Conservation (phyloP, 2,888 invertebrate species). For the Meandrusa payeni region DNA sequence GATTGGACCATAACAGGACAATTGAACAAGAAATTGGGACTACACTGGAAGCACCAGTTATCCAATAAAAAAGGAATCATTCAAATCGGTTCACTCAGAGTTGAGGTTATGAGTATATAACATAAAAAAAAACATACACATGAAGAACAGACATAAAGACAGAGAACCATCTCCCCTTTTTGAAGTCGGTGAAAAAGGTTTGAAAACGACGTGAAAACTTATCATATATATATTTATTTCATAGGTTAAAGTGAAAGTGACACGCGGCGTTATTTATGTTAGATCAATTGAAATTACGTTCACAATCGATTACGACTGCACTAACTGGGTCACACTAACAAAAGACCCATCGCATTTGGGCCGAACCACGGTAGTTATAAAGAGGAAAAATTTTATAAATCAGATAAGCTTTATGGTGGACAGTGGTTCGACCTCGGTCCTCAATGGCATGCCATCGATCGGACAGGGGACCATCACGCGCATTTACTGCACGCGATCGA, state of each 20-base stretch:
- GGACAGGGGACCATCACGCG: constrained; percentile 59
- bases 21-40: no score
- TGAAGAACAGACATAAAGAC: no score
- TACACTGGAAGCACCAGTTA: no score
- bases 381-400: constrained; percentile 64
- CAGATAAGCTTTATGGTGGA: constrained; percentile 75
- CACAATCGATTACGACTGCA: constrained; percentile 63
- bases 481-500: constrained; percentile 49
- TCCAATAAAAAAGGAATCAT: no score
- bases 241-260: constrained; percentile 7
- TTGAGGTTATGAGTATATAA: no score
- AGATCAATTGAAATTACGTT: constrained; percentile 42
- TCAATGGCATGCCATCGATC: constrained; percentile 72
- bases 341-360: constrained; percentile 62
- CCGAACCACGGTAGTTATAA: constrained; percentile 55
- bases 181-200: no score
- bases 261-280: constrained; percentile 29
- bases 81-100: no score
- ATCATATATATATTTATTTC: no score
- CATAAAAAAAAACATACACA: no score
- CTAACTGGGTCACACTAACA: constrained; percentile 72
- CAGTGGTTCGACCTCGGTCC: constrained; percentile 76
- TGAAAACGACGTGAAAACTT: no score
- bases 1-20: no score
- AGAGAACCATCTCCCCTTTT: no score